These are phyloP conservation scores for Eolophus roseicapilla DNA, from an alignment of 2,113 vertebrate genomes.

Conservation along the genomic window DNA sequence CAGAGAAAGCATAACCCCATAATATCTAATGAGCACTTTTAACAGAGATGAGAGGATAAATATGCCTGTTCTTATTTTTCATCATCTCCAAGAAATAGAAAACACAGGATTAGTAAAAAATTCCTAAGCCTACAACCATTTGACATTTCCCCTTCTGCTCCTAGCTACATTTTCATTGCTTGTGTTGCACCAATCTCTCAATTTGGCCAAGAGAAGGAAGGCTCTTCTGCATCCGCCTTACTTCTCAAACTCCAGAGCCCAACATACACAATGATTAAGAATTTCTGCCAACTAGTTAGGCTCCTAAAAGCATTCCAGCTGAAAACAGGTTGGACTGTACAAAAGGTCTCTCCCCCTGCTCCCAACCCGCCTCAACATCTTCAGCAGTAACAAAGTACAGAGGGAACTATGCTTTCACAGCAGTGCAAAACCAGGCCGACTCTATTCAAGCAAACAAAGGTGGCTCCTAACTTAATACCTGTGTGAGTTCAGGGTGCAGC, in stretches of 20 bases:
- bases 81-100: not conserved
- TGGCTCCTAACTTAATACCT: not conserved
- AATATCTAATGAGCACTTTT: not conserved
- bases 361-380: rapidly evolving
- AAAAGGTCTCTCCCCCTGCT: rapidly evolving
- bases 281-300: not conserved
- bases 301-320: not conserved
- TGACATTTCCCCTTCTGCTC: not conserved
- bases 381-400: not conserved
- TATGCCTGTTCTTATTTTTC: not conserved
- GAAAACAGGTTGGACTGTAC: not conserved
- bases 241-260: not conserved
- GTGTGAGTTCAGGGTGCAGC: not conserved
- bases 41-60: not conserved
- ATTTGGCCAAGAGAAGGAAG: not conserved
- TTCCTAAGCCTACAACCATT: not conserved
- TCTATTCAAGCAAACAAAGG: not conserved
- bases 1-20: not conserved
- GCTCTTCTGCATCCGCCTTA: not conserved
- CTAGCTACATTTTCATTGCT: not conserved
- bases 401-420: not conserved
- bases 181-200: not conserved
- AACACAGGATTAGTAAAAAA: not conserved
- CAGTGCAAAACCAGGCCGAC: not conserved
- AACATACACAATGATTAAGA: rapidly evolving